Base-by-base conservation (phyloP, 2,113 vertebrate species). In the Tylochromis polylepis region DNA sequence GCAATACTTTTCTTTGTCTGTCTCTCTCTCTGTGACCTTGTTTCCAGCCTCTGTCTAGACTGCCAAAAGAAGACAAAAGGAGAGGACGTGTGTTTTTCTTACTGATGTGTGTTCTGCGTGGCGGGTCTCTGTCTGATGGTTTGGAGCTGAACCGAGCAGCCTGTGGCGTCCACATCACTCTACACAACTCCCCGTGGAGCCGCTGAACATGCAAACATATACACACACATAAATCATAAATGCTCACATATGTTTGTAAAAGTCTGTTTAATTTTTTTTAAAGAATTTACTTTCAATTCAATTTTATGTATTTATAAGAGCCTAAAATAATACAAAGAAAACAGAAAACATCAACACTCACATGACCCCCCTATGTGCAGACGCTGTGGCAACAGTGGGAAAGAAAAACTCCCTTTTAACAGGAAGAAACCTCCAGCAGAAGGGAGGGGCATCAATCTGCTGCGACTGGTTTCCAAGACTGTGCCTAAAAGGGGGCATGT, bases 401-500 rank as follows among this genome's bases (percentile, higher is more conserved):
- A 65, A 34, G 20, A 38, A 65, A 65, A 65, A 65, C 34, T 1
- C 20, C 60, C 20, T 38, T 38, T 65, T 65, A 38, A 34, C 34
- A 65, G 60, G 20, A 22, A 22, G 60, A 38, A 38, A 2, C 60
- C 0, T 0, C 0, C 34, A 22, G 34, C 60, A 38, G 60, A 65
- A 36, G 18, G 31, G 60, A 65, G 60, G 60, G 2, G 60, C 60
- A 65, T 65, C 18, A 18, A 65, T 65, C 60, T 65, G 60, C 60
- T 65, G 31, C 0, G 6, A 65, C 0, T 65, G 18, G 18, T 65
- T 65, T 65, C 0, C 18, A n/a, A 36, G 31, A n/a, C 31, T 0
- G 1, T 65, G 11, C 60, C 31, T 5, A 65, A n/a, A 36, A 3
- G 38, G 18, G 29, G 18, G 6, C 31, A 0, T 65, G 0, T 65